Evolutionary conservation across 2,888 invertebrate genomes (phyloP).

Genomic region (Synergus japonicus): DNA sequence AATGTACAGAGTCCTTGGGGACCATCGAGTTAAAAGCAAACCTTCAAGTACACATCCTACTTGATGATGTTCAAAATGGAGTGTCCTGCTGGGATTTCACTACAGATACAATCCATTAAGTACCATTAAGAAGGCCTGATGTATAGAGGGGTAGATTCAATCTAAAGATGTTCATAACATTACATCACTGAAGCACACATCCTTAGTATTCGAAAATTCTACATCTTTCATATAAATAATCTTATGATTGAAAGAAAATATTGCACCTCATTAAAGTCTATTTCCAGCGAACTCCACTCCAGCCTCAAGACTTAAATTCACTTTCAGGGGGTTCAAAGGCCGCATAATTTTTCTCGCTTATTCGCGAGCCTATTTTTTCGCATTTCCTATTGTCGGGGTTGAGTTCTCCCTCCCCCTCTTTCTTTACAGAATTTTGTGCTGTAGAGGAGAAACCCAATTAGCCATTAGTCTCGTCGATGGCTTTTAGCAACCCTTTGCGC

Average conservation of each 20-base stretch:
- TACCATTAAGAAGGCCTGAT: conserved; percentile 17
- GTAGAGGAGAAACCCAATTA: conserved; percentile 44
- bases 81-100: conserved; percentile 37
- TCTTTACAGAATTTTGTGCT: conserved; percentile 22
- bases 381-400: conserved; percentile 13
- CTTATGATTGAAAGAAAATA: too few relatives aligned
- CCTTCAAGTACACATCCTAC: conserved; percentile 21
- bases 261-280: too few relatives aligned
- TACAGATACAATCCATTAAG: conserved; percentile 34
- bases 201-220: too few relatives aligned
- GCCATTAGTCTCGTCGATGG: conserved; percentile 62
- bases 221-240: too few relatives aligned
- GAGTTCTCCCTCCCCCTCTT: not conserved
- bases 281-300: too few relatives aligned
- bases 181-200: not conserved
- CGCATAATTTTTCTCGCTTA: conserved; percentile 38
- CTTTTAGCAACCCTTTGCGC: conserved; percentile 70
- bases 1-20: not conserved
- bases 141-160: conserved; percentile 14
- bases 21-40: conserved; percentile 21
- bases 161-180: conserved; percentile 41
- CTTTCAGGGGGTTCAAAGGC: conserved; percentile 14
- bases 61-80: conserved; percentile 32
- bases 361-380: not conserved
- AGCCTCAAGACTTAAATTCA: not conserved